phyloP scores from a whole-genome alignment of 2,888 invertebrate genomes.

The Anoncus sp. region DNA sequence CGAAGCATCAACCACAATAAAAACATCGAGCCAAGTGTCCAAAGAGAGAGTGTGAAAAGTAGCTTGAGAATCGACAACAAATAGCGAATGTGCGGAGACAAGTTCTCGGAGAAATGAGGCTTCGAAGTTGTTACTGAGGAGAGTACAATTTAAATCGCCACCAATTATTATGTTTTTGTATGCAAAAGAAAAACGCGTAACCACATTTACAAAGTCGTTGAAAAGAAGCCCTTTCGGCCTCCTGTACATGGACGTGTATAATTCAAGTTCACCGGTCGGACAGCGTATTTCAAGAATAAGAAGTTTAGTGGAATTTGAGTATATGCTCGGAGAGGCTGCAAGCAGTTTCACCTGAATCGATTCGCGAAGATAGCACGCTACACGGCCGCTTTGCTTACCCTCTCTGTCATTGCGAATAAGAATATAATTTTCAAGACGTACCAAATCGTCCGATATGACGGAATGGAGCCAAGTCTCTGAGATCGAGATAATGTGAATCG shows the following conservation, averaged over 20 bases:
- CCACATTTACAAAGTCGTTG: no score
- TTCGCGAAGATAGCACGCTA: constrained; percentile 16
- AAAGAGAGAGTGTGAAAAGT: background rate
- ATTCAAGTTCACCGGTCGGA: no score
- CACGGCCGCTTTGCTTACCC: constrained; percentile 17
- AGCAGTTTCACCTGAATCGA: background rate
- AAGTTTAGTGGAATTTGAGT: constrained; percentile 3
- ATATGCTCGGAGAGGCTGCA: background rate
- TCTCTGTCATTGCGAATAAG: constrained; percentile 21
- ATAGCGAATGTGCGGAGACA: background rate
- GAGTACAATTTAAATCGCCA: background rate
- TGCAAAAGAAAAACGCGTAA: no score
- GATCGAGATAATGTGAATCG: background rate
- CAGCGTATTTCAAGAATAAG: background rate
- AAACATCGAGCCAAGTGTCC: constrained; percentile 9
- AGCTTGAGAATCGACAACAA: background rate
- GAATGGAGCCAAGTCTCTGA: constrained; percentile 30
- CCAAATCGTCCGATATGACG: background rate
- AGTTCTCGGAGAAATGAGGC: background rate
- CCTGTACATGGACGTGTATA: constrained; percentile 2
- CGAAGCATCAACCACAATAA: background rate
- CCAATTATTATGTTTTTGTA: no score
- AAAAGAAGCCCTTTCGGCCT: constrained; percentile 23
- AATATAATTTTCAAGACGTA: background rate
- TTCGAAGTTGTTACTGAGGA: background rate